Percentiles rank a stretch among this genome's conserved stretches.
Conservation (phyloP, 2,113 vertebrate genomes). For the Seriola rivoliana region DNA sequence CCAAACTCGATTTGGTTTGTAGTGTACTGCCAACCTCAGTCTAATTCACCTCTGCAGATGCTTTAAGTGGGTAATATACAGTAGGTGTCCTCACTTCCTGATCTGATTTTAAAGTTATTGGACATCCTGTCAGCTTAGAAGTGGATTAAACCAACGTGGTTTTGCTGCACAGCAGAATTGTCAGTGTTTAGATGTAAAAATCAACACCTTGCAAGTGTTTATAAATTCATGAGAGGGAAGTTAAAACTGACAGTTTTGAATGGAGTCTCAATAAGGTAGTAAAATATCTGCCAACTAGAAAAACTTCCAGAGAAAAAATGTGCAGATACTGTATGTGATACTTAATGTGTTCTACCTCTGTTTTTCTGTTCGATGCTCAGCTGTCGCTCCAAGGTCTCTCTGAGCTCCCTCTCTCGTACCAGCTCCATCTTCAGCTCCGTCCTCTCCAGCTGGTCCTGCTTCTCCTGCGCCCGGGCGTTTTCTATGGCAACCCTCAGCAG, state of each 20-base stretch:
- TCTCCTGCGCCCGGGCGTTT: constrained; percentile 97
- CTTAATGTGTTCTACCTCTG: constrained; percentile 86
- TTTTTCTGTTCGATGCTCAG: constrained; percentile 98
- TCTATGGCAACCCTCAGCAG: constrained; percentile 99
- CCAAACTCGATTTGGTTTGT: constrained; percentile 66
- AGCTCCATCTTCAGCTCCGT: constrained; percentile 99
- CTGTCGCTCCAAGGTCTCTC: constrained; percentile 97
- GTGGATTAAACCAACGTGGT: constrained; percentile 50
- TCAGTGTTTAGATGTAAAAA: constrained; percentile 31
- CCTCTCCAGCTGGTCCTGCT: constrained; percentile 98
- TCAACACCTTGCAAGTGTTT: constrained; percentile 27
- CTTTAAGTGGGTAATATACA: constrained; percentile 63
- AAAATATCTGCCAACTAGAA: constrained; percentile 17
- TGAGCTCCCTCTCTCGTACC: constrained; percentile 95
- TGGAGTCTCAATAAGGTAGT: neutral
- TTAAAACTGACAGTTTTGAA: constrained; percentile 17
- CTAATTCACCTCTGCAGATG: constrained; percentile 65
- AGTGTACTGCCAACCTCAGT: constrained; percentile 52
- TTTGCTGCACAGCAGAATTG: constrained; percentile 40
- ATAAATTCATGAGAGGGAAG: constrained; percentile 25
- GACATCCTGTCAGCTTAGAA: constrained; percentile 55
- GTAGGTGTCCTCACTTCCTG: constrained; percentile 66
- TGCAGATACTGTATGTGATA: neutral
- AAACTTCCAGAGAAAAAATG: constrained; percentile 1
- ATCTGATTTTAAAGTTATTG: constrained; percentile 66